Evolutionary conservation across 2,113 vertebrate genomes (phyloP).

Genomic region (Struthio camelus): DNA sequence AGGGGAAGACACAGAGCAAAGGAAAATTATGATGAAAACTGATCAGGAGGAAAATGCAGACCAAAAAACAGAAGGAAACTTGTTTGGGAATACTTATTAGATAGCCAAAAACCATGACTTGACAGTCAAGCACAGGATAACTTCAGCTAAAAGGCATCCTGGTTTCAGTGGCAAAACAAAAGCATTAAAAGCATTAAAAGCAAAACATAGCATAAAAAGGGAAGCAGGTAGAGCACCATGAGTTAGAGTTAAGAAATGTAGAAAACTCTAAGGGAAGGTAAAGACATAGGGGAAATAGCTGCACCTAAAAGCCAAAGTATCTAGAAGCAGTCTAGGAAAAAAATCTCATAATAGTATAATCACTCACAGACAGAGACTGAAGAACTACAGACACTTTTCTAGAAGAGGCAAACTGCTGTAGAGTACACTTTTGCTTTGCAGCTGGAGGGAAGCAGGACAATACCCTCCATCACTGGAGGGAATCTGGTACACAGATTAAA

Average conservation of each 20-base stretch:
- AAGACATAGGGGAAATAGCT: background rate
- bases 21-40: background rate
- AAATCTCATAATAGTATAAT: background rate
- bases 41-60: background rate
- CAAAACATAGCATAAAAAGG: background rate
- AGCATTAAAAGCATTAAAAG: background rate
- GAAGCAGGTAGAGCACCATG: background rate
- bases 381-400: background rate
- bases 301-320: background rate
- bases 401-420: background rate
- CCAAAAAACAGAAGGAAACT: background rate
- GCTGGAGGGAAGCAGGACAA: background rate
- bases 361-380: background rate
- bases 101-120: background rate
- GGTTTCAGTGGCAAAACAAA: background rate
- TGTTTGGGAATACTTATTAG: background rate
- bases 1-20: background rate
- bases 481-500: background rate
- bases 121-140: background rate
- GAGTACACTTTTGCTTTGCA: background rate
- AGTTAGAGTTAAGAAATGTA: background rate
- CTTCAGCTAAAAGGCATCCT: background rate
- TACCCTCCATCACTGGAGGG: background rate
- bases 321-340: background rate
- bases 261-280: background rate